These are phyloP conservation scores for Philotrypesis tridentata DNA, from an alignment of 1,140 invertebrate species.

Conservation along the genomic window DNA sequence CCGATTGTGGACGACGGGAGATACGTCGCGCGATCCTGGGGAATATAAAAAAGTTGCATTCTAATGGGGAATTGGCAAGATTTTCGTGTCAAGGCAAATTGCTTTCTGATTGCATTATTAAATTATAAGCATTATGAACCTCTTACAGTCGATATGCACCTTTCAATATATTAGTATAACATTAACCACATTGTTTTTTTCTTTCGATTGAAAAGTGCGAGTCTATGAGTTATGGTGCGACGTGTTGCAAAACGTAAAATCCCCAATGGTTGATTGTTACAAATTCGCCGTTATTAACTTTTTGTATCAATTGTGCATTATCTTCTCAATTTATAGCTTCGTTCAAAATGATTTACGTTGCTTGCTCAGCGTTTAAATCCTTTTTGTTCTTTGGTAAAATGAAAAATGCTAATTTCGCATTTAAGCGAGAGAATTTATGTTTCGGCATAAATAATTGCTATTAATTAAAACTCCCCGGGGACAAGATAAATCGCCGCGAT, in stretches of 20 bases:
- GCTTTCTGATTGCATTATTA: constrained; percentile 1
- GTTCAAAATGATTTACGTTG: constrained; percentile 6
- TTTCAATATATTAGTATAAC: not conserved
- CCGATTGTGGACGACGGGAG: not conserved
- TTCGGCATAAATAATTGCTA: not conserved
- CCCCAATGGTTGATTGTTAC: not conserved
- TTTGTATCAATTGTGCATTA: not conserved
- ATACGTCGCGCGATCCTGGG: not conserved
- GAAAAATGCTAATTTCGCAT: constrained; percentile 10
- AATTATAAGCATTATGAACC: constrained; percentile 9
- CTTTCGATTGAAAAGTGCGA: too few species aligned
- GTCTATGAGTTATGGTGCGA: not conserved
- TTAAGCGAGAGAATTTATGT: not conserved
- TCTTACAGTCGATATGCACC: not conserved
- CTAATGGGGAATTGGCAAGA: constrained; percentile 6
- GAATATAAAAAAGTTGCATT: constrained; percentile 8
- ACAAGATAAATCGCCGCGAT: constrained; percentile 16
- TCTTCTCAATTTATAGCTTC: constrained; percentile 4
- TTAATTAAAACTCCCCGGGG: constrained; percentile 2
- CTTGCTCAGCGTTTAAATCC: constrained; percentile 1
- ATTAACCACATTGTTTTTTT: not conserved
- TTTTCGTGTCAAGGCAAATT: constrained; percentile 40
- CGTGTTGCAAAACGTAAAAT: not conserved
- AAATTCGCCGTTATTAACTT: not conserved
- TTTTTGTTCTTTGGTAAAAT: constrained; percentile 11